These are phyloP conservation scores for Cyprinodon variegatus DNA, from an alignment of 2,113 vertebrate genomes.

Conservation along the genomic window DNA sequence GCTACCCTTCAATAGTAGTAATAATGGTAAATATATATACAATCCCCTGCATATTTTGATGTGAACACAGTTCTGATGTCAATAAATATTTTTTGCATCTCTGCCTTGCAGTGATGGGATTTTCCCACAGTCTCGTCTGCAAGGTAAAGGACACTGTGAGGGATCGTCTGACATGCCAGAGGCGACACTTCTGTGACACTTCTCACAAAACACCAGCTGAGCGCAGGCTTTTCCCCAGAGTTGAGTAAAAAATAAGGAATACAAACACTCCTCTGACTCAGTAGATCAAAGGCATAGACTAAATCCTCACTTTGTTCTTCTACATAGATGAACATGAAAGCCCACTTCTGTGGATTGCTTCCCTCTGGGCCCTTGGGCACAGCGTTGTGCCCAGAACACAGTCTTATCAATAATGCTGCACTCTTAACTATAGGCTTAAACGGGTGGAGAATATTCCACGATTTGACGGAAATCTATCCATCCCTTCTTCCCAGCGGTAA, in stretches of 20 bases:
- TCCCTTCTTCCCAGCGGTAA: slow-evolving; percentile 82
- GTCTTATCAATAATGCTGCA: slow-evolving; percentile 87
- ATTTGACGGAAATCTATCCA: slow-evolving; percentile 86
- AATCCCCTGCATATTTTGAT: neutral
- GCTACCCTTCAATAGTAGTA: neutral
- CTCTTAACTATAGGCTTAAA: slow-evolving; percentile 86
- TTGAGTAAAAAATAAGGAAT: slow-evolving; percentile 48
- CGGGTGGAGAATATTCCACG: slow-evolving; percentile 83
- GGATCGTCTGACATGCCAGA: slow-evolving; percentile 61
- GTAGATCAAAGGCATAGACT: slow-evolving; percentile 77
- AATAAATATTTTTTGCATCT: slow-evolving; percentile 1
- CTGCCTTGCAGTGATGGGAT: slow-evolving; percentile 26
- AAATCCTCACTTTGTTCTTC: slow-evolving; percentile 86
- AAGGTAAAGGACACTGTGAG: slow-evolving; percentile 54
- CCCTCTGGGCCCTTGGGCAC: slow-evolving; percentile 74
- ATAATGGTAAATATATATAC: slow-evolving; percentile 11
- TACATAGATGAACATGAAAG: slow-evolving; percentile 86
- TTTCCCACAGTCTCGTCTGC: slow-evolving; percentile 70
- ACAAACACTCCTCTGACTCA: slow-evolving; percentile 67
- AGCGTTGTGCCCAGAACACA: slow-evolving; percentile 67
- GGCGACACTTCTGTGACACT: slow-evolving; percentile 62
- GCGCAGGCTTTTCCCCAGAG: slow-evolving; percentile 47
- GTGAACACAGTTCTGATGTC: neutral
- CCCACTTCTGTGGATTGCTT: slow-evolving; percentile 83
- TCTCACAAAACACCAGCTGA: slow-evolving; percentile 55